Evolutionary conservation across 1,140 invertebrate species (phyloP).

Genomic region (Pseudachorutes palmiensis): DNA sequence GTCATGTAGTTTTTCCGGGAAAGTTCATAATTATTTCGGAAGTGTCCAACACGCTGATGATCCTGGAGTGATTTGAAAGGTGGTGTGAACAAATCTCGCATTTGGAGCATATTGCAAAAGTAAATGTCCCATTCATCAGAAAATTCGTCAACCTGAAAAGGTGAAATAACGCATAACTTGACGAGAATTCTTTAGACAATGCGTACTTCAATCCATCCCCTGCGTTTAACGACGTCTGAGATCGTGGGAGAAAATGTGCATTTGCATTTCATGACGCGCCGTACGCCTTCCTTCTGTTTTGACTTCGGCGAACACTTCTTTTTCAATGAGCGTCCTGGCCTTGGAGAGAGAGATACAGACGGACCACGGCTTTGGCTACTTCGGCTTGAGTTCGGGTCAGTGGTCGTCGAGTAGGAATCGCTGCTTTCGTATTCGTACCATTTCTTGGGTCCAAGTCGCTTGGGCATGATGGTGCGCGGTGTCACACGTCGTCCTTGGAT

Average conservation of each 20-base stretch:
- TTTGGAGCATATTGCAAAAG: slow-evolving; percentile 45
- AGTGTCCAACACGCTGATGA: slow-evolving; percentile 47
- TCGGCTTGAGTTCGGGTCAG: no score
- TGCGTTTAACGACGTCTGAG: slow-evolving; percentile 24
- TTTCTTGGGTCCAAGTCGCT: no score
- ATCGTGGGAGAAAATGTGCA: slow-evolving; percentile 34
- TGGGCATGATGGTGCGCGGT: no score
- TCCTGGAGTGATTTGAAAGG: slow-evolving; percentile 38
- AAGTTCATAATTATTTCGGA: slow-evolving; percentile 54
- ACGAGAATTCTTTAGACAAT: background rate
- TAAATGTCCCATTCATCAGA: slow-evolving; percentile 44
- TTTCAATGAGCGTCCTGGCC: no score
- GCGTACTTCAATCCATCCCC: slow-evolving; percentile 31
- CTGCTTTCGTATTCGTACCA: no score
- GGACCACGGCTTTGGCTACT: no score
- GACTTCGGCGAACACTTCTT: no score
- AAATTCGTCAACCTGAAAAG: slow-evolving; percentile 27
- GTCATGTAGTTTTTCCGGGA: slow-evolving; percentile 54
- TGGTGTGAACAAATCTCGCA: slow-evolving; percentile 37
- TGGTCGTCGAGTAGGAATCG: no score
- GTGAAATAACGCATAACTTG: background rate
- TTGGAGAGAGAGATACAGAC: no score
- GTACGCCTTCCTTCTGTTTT: no score
- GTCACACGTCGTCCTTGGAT: no score
- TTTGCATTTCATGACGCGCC: slow-evolving; percentile 33